Conservation (phyloP, 2,888 invertebrate genomes). For the Disparrhopalites patrizii region DNA sequence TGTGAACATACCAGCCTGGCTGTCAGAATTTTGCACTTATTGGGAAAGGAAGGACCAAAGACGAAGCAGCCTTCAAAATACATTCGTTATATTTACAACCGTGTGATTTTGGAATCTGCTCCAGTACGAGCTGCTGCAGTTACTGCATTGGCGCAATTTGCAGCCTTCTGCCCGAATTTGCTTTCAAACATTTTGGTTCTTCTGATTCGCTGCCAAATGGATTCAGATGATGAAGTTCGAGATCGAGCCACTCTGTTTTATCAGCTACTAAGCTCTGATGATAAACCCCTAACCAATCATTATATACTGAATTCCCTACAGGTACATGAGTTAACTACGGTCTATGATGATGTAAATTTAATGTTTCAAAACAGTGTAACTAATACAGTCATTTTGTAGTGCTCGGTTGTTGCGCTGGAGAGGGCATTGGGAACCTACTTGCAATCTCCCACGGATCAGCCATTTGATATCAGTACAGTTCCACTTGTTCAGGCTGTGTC, state of each 20-base stretch:
- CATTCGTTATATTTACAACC: slow-evolving; percentile 64
- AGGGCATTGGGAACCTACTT: slow-evolving; percentile 79
- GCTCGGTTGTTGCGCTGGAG: slow-evolving; percentile 84
- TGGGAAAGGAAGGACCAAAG: slow-evolving; percentile 95
- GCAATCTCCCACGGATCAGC: slow-evolving; percentile 63
- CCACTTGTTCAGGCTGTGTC: slow-evolving; percentile 63
- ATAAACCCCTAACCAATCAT: slow-evolving; percentile 67
- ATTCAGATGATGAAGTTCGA: slow-evolving; percentile 96
- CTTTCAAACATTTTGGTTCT: slow-evolving; percentile 75
- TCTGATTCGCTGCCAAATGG: slow-evolving; percentile 76
- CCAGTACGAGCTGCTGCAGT: slow-evolving; percentile 96
- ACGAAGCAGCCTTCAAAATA: slow-evolving; percentile 84
- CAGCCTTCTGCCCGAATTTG: slow-evolving; percentile 86
- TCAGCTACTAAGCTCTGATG: slow-evolving; percentile 70
- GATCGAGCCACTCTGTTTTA: slow-evolving; percentile 97
- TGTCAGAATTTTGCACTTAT: slow-evolving; percentile 88
- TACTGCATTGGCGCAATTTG: slow-evolving; percentile 95
- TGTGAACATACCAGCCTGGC: slow-evolving; percentile 97
- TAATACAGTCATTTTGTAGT: slow-evolving; percentile 52
- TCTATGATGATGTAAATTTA: background rate
- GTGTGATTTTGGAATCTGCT: slow-evolving; percentile 92
- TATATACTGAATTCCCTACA: slow-evolving; percentile 68
- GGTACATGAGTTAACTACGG: slow-evolving; percentile 7
- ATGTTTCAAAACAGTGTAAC: slow-evolving; percentile 4
- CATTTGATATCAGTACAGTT: slow-evolving; percentile 81